Base-by-base conservation (phyloP, 92 coral and sea anemone species). In the Hydrozoanthus gracilis region DNA sequence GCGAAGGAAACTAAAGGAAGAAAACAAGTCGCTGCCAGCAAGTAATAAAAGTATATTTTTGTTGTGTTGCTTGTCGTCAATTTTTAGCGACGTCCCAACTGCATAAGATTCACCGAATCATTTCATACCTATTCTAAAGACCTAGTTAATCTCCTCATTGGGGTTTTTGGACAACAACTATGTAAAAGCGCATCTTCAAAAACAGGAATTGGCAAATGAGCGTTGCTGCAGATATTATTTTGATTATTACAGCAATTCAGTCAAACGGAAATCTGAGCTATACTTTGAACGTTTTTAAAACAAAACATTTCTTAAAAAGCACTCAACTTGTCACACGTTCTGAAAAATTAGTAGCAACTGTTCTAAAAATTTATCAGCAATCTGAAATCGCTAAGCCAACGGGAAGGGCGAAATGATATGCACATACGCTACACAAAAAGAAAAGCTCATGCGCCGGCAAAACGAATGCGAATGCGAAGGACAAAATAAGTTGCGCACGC, bases 141-240 rank as follows among this genome's bases (percentile, higher is more conserved):
- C 35, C 35, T 67, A 67, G 44, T n/a, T 67, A 6, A 67, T 67
- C 44, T 15, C 73, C 73, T 67, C 73, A 67, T n/a, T n/a, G 73
- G 73, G 44, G 73, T 67, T 67, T 67, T 67, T 15, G 73, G 47
- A 67, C 47, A 67, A 67, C 48, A 67, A 66, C 44, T 66, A 27
- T 66, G 71, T 66, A 66, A 66, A 16, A 7, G 71, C 17, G 17
- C 17, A 66, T 66, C 71, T 66, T 66, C 71, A 66, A 66, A 66
- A 66, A 10, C 17, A 66, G 20, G 71, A 10, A 66, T 66, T 10
- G 17, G 20, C 71, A 66, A 66, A 66, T 66, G 17, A 66, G 14
- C 71, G 71, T 66, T 66, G 71, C 71, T 66, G 20, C 71, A 66
- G 71, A 66, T 7, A 66, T 10, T 66, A 66, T 66, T 66, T 66